Evolutionary conservation across 64 coral and sea anemone species (phyloP).

Genomic region (Platygyra sinensis): DNA sequence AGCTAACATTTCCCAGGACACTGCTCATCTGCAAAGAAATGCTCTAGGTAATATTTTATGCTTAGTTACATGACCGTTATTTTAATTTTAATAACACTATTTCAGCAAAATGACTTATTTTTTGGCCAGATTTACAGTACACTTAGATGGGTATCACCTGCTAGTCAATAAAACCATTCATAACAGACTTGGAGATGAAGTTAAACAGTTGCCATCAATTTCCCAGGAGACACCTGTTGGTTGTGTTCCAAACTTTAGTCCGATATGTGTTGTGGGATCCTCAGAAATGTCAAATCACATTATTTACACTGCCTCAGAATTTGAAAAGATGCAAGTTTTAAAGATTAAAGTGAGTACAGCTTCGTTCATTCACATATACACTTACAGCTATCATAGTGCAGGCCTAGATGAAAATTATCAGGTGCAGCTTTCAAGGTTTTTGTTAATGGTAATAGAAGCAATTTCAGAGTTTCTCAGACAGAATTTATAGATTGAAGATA

Average conservation of each 20-base stretch:
- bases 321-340: conserved; percentile 59
- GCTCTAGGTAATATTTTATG: not conserved
- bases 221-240: conserved; percentile 23
- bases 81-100: not conserved
- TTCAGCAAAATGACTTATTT: not conserved
- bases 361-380: not conserved
- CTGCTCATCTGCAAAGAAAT: too few relatives aligned
- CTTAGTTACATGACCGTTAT: not conserved
- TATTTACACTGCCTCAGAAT: conserved; percentile 78
- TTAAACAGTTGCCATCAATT: conserved; percentile 11
- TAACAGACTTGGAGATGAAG: conserved; percentile 12
- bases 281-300: conserved; percentile 17
- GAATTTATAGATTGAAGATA: too few relatives aligned
- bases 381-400: conserved; percentile 4
- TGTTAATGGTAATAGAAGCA: too few relatives aligned
- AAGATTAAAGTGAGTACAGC: conserved; percentile 39
- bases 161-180: conserved; percentile 8
- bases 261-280: conserved; percentile 50
- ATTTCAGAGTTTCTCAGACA: too few relatives aligned
- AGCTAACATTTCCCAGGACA: too few relatives aligned
- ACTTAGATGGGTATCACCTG: conserved; percentile 63
- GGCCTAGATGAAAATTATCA: not conserved
- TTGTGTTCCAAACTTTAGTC: conserved; percentile 58
- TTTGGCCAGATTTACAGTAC: conserved; percentile 44
- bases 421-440: too few relatives aligned